Evolutionary conservation across 2,797 vertebrate species (phyloP).

Genomic region (Gallinago solitaria): DNA sequence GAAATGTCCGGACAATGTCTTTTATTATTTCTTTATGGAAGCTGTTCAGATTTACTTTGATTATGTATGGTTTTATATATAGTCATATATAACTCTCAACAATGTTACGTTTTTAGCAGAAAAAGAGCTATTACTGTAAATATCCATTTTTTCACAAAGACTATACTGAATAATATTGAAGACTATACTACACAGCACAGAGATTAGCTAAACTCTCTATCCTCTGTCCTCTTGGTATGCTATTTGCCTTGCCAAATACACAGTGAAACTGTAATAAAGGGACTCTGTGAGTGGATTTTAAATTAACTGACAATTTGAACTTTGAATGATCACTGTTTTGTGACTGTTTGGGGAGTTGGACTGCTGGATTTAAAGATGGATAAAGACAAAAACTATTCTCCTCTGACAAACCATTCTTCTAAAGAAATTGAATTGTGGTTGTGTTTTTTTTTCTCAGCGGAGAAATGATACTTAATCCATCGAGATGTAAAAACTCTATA

Average conservation of each 20-base stretch:
- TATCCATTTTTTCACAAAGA: not conserved
- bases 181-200: not conserved
- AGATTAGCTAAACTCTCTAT: not conserved
- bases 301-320: slow-evolving; percentile 72
- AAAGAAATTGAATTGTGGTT: slow-evolving; percentile 67
- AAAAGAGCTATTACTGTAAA: not conserved
- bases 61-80: not conserved
- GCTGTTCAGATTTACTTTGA: not conserved
- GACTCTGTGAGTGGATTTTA: slow-evolving; percentile 37
- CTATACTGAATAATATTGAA: not conserved
- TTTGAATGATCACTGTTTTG: slow-evolving; percentile 73
- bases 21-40: not conserved
- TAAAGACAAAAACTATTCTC: slow-evolving; percentile 61
- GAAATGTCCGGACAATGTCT: not conserved
- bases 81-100: not conserved
- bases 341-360: slow-evolving; percentile 61
- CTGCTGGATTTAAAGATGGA: slow-evolving; percentile 66
- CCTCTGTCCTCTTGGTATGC: not conserved
- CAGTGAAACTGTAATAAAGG: slow-evolving; percentile 35
- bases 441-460: not conserved
- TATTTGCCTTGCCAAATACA: slow-evolving; percentile 16
- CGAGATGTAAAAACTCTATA: slow-evolving; percentile 75
- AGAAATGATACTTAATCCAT: slow-evolving; percentile 76
- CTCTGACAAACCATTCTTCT: slow-evolving; percentile 68
- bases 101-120: not conserved